These are phyloP conservation scores for Pelagia noctiluca DNA, from an alignment of 30 jellyfish, hydroid and myxozoan species.

Conservation along the genomic window DNA sequence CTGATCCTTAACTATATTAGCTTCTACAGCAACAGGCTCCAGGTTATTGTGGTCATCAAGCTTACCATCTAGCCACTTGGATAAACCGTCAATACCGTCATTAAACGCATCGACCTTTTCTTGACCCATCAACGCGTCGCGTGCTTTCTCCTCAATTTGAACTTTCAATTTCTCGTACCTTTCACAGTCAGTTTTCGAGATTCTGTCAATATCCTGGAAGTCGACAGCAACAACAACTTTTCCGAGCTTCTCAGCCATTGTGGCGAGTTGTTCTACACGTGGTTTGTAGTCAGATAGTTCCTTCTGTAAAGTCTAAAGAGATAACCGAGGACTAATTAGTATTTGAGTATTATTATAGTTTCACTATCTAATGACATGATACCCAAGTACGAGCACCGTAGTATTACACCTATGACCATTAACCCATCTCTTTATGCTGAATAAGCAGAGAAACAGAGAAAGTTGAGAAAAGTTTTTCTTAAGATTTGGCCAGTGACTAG, in stretches of 20 bases:
- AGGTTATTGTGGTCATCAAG: slow-evolving; percentile 53
- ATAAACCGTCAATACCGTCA: slow-evolving; percentile 46
- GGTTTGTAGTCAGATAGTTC: slow-evolving; percentile 72
- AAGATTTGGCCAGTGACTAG: too few relatives aligned
- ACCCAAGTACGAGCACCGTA: too few relatives aligned
- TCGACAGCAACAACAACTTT: slow-evolving; percentile 69
- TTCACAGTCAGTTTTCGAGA: slow-evolving; percentile 50
- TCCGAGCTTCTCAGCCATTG: slow-evolving; percentile 67
- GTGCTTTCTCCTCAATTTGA: slow-evolving; percentile 74
- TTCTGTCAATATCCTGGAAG: slow-evolving; percentile 46
- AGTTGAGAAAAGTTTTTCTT: too few relatives aligned
- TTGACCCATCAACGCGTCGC: slow-evolving; percentile 84
- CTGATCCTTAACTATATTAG: slow-evolving; percentile 86
- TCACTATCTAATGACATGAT: too few relatives aligned
- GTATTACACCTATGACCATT: too few relatives aligned
- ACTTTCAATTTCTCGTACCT: slow-evolving; percentile 69
- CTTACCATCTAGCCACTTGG: slow-evolving; percentile 77
- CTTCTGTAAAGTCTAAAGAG: slow-evolving; percentile 70
- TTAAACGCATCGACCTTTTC: slow-evolving; percentile 90
- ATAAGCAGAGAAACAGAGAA: too few relatives aligned
- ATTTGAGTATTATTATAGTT: too few relatives aligned
- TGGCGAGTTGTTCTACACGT: slow-evolving; percentile 47
- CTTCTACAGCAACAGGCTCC: slow-evolving; percentile 93
- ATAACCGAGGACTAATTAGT: too few relatives aligned
- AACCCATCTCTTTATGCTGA: too few relatives aligned